These are phyloP conservation scores for Alces alces DNA, from an alignment of 2,113 vertebrate species.

Conservation along the genomic window DNA sequence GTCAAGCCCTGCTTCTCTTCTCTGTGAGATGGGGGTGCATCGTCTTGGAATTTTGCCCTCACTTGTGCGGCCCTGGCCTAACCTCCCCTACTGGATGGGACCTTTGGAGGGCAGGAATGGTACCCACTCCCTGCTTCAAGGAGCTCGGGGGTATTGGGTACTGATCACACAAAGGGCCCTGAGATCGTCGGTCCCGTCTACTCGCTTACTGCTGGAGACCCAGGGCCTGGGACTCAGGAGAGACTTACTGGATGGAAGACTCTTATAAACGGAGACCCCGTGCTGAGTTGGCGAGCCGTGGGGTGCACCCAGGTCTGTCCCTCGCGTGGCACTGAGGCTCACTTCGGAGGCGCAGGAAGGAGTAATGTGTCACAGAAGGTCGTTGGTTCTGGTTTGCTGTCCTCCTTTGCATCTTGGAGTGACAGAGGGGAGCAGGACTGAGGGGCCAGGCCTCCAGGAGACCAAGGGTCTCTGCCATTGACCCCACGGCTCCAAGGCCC, in stretches of 20 bases:
- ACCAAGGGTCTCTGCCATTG: background rate
- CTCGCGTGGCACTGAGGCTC: background rate
- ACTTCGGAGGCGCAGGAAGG: accelerated
- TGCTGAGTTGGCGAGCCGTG: background rate
- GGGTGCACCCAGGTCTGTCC: background rate
- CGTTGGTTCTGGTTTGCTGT: background rate
- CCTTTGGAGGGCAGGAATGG: background rate
- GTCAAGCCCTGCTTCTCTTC: background rate
- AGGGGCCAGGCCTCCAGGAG: background rate
- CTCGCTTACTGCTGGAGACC: background rate
- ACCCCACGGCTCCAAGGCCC: background rate
- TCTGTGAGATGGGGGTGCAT: background rate
- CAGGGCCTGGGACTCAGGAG: background rate
- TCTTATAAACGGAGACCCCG: background rate
- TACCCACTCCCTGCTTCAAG: background rate
- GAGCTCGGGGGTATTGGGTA: background rate
- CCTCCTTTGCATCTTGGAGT: background rate
- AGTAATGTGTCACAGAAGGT: accelerated
- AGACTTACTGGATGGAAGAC: background rate
- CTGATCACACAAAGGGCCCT: background rate
- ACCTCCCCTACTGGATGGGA: background rate
- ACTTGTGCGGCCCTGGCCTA: background rate
- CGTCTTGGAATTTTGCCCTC: background rate
- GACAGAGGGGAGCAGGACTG: background rate
- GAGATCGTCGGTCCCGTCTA: accelerated